Percentiles rank a stretch among this genome's conserved stretches.
Evolutionary conservation across 2,113 vertebrate genomes (phyloP).

Genomic region (Xenopus laevis): DNA sequence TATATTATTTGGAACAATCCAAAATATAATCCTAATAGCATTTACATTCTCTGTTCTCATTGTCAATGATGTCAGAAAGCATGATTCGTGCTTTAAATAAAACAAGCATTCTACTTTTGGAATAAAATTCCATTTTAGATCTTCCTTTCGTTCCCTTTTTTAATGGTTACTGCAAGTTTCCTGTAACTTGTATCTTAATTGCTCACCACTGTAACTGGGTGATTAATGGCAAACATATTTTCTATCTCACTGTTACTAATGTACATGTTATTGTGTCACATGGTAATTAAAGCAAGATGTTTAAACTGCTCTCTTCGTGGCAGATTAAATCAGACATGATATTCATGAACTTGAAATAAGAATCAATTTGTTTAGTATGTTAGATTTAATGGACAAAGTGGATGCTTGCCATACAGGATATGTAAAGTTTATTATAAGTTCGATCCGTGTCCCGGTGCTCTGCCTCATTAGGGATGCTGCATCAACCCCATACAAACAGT

Average conservation of each 20-base stretch:
- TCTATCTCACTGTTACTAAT: conserved; percentile 30
- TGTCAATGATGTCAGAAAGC: too few relatives aligned
- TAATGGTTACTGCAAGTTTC: conserved; percentile 6
- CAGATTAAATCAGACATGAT: not conserved
- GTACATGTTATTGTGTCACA: conserved; percentile 21
- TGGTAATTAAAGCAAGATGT: conserved; percentile 32
- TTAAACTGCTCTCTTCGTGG: conserved; percentile 24
- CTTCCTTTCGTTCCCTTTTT: not conserved
- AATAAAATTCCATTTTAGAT: conserved; percentile 21
- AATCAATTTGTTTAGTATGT: conserved; percentile 33
- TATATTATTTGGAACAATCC: too few relatives aligned
- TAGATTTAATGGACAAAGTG: too few relatives aligned
- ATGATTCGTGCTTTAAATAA: not conserved
- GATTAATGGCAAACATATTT: conserved; percentile 32
- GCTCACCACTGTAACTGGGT: conserved; percentile 20
- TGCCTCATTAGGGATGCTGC: too few relatives aligned
- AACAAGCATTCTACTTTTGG: too few relatives aligned
- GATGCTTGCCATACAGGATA: too few relatives aligned
- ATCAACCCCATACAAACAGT: too few relatives aligned
- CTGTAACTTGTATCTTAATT: conserved; percentile 20
- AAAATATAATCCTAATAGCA: too few relatives aligned
- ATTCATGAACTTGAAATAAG: not conserved
- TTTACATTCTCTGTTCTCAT: too few relatives aligned
- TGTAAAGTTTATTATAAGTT: too few relatives aligned
- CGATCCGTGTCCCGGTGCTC: too few relatives aligned